Base-by-base conservation (phyloP, 1,140 invertebrate genomes). In the Trinorchestia longiramus region DNA sequence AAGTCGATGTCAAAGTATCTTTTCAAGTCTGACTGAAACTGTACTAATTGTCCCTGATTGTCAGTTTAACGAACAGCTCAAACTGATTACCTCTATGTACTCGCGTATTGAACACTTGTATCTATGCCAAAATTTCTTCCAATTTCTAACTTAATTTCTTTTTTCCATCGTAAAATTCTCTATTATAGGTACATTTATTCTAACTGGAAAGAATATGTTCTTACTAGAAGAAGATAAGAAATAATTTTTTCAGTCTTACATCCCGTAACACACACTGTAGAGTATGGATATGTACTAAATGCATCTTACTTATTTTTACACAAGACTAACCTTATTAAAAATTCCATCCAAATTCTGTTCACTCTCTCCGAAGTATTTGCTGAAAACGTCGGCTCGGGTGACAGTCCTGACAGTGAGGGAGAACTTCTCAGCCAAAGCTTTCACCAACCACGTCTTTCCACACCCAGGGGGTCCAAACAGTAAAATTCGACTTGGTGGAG, bases 311-410 rank as follows among this genome's bases (percentile, higher is more conserved):
- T 43, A 11, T 88, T 36, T n/a, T 95, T 87, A 92, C 44, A 62
- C 40, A 43, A 42, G 40, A 44, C 45, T 95, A 96, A 96, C 96
- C 96, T 96, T 91, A 28, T 95, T 42, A 62, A 96, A 96, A 43
- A 96, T 95, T 43, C 62, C 95, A 23, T 95, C 96, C 28, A 96
- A 87, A 87, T 96, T 96, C 62, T 96, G 95, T 95, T 96, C 96
- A 94, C 96, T 96, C 62, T 96, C 96, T 87, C 96, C 96, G 96
- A 96, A 96, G 62, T 96, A 96, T 57, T 96, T 96, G 43, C 96
- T 96, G 77, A 96, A 96, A n/a, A 96, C 96, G 36, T 96, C 96
- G 0, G 96, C 96, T 53, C 96, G 90, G 87, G 96, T 96, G 42
- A 96, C 96, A 44, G 95, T 77, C 90, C 96, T 96, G 41, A 96